Evolutionary conservation across 1,140 invertebrate genomes (phyloP).

Genomic region (Armadillidium nasatum): DNA sequence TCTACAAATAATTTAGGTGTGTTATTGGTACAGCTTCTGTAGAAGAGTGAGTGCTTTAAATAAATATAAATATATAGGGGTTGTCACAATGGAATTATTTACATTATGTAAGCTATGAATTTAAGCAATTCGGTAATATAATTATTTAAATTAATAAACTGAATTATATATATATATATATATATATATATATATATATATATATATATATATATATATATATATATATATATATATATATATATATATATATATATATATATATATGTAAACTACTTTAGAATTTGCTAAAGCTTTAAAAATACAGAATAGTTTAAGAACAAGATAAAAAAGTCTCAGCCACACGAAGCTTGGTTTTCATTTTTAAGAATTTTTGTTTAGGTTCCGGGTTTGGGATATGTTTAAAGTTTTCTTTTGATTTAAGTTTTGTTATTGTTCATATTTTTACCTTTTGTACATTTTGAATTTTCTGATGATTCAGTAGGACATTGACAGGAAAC

Average conservation of each 20-base stretch:
- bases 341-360: not conserved
- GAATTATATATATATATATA: slow-evolving; percentile 15
- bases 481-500: slow-evolving; percentile 48
- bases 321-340: not conserved
- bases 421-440: not conserved
- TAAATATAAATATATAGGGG: no score
- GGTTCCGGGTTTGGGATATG: not conserved
- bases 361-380: no score
- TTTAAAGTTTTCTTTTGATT: not conserved
- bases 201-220: slow-evolving; percentile 18
- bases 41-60: no score
- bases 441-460: slow-evolving; percentile 46
- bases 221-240: slow-evolving; percentile 9
- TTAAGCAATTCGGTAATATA: no score
- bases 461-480: slow-evolving; percentile 45
- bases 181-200: slow-evolving; percentile 19
- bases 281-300: not conserved
- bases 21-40: no score
- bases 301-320: not conserved
- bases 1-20: no score
- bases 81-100: no score
- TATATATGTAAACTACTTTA: not conserved
- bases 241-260: slow-evolving; percentile 13
- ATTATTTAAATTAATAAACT: not conserved
- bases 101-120: no score